Evolutionary conservation across 1,140 invertebrate species (phyloP).

Genomic region (Anthonomus grandis): DNA sequence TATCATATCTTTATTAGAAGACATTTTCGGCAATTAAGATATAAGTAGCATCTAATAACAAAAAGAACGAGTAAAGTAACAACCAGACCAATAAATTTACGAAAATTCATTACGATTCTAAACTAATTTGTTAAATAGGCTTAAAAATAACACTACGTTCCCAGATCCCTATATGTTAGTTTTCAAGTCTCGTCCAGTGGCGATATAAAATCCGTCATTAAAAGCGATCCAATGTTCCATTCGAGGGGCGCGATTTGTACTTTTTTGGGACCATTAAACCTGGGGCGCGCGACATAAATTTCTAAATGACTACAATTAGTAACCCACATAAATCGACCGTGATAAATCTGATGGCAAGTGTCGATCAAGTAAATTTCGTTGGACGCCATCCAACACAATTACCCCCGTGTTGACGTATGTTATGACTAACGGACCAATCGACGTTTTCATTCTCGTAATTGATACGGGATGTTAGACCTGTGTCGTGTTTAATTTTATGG

Average conservation of each 20-base stretch:
- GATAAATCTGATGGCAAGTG: slow-evolving; percentile 32
- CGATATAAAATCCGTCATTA: slow-evolving; percentile 24
- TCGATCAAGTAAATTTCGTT: slow-evolving; percentile 32
- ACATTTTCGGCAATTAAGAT: too few relatives aligned
- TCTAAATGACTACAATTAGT: slow-evolving; percentile 28
- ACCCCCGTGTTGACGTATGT: slow-evolving; percentile 25
- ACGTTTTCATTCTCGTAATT: slow-evolving; percentile 22
- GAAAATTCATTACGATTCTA: too few relatives aligned
- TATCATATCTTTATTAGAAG: too few relatives aligned
- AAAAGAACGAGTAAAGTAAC: too few relatives aligned
- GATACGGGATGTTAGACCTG: slow-evolving; percentile 16
- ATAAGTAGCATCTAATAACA: too few relatives aligned
- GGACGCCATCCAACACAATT: slow-evolving; percentile 25
- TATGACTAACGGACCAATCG: slow-evolving; percentile 16
- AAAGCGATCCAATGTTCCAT: slow-evolving; percentile 8
- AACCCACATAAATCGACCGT: slow-evolving; percentile 26
- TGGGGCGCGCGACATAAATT: slow-evolving; percentile 21
- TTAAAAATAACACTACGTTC: too few relatives aligned
- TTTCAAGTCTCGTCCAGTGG: too few relatives aligned
- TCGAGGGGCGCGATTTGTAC: slow-evolving; percentile 14
- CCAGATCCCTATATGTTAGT: too few relatives aligned
- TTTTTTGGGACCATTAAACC: slow-evolving; percentile 26
- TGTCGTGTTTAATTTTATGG: too few relatives aligned
- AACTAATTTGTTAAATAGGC: too few relatives aligned
- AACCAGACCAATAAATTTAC: too few relatives aligned